phyloP scores from a whole-genome alignment of 2,888 invertebrate genomes.

The Cheiracanthium punctorium region DNA sequence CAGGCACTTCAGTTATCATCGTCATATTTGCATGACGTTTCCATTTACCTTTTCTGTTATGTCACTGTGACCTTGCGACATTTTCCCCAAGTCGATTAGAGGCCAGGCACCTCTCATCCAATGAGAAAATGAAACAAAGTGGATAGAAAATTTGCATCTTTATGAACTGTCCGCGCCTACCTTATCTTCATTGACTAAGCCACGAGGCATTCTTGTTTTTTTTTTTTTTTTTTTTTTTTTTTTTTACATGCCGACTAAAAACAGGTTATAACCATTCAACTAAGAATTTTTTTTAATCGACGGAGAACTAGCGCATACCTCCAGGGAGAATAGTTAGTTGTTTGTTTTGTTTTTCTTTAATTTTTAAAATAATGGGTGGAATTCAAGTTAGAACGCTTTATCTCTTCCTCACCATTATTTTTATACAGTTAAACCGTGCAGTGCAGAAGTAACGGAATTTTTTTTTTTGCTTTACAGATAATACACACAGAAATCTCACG shows the following conservation, averaged over 20 bases:
- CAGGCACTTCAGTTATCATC: too few species aligned
- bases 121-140: neutral
- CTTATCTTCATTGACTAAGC: neutral
- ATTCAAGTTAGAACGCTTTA: too few species aligned
- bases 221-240: neutral
- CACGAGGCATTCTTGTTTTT: too few species aligned
- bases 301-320: neutral
- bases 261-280: neutral
- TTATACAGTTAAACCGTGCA: too few species aligned
- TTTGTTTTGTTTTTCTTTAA: neutral
- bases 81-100: neutral
- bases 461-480: too few species aligned
- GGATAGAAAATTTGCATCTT: neutral
- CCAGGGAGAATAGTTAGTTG: neutral
- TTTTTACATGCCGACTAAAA: too few species aligned
- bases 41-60: too few species aligned
- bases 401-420: too few species aligned
- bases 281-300: neutral
- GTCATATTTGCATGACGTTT: too few species aligned
- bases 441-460: too few species aligned
- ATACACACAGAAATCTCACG: too few species aligned
- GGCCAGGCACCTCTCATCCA: neutral
- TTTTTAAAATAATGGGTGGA: too few species aligned
- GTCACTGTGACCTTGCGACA: slow-evolving; percentile 9
- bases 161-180: neutral